phyloP scores from a whole-genome alignment of 1,140 invertebrate species.

The Drosophila setifemur region DNA sequence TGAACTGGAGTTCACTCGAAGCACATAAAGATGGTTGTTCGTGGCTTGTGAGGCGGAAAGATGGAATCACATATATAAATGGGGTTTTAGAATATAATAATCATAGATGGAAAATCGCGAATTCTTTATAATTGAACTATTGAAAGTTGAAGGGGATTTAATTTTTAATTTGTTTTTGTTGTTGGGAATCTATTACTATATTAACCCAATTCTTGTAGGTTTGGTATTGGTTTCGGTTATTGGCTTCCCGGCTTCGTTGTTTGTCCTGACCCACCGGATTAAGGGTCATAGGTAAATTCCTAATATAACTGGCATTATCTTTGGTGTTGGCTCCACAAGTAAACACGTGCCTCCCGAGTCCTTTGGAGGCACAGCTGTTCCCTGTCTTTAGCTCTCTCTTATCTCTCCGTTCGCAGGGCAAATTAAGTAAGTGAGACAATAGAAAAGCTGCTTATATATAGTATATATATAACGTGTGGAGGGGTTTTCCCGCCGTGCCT shows the following conservation, averaged over 20 bases:
- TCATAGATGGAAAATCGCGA: not conserved
- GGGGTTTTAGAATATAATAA: not conserved
- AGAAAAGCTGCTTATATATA: slow-evolving; percentile 32
- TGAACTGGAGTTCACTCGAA: not conserved
- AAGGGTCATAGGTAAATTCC: too few relatives aligned
- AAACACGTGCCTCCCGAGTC: slow-evolving; percentile 10
- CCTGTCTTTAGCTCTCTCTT: not conserved
- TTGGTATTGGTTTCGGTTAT: too few relatives aligned
- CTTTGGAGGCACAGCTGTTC: slow-evolving; percentile 18
- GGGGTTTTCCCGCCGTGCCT: slow-evolving; percentile 8
- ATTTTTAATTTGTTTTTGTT: too few relatives aligned
- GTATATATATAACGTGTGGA: slow-evolving; percentile 11
- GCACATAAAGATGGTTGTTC: not conserved
- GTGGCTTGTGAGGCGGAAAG: slow-evolving; percentile 4
- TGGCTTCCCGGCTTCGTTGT: too few relatives aligned
- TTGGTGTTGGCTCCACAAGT: not conserved
- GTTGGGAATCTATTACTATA: too few relatives aligned
- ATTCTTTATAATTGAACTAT: too few relatives aligned
- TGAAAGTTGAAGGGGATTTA: too few relatives aligned
- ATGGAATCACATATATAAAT: not conserved
- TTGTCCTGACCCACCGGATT: too few relatives aligned
- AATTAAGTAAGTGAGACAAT: slow-evolving; percentile 47
- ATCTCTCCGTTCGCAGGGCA: slow-evolving; percentile 4
- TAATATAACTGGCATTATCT: not conserved
- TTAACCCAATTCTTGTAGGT: too few relatives aligned